phyloP scores from a whole-genome alignment of 92 coral and sea anemone species.

The Ricordea florida region DNA sequence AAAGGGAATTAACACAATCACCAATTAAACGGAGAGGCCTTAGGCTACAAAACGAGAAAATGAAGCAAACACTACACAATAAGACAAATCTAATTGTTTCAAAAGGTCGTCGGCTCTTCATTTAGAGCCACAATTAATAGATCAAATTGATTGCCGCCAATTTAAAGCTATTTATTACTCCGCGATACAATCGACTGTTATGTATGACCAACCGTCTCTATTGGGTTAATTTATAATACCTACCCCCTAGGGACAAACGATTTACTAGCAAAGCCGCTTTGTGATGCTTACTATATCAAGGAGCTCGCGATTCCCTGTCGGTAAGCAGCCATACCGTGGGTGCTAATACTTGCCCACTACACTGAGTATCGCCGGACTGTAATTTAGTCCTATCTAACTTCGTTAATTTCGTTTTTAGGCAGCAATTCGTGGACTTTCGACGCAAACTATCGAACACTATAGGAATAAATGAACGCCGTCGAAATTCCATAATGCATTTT shows the following conservation, averaged over 20 bases:
- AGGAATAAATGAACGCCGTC: conserved; percentile 11
- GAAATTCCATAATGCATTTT: conserved; percentile 26
- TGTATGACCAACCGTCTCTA: conserved; percentile 72
- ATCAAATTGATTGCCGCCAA: conserved; percentile 91
- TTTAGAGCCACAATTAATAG: conserved; percentile 85
- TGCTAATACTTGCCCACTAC: background rate
- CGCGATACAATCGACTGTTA: conserved; percentile 65
- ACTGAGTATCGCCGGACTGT: background rate
- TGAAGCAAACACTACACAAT: conserved; percentile 75
- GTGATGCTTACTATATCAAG: background rate
- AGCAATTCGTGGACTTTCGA: background rate
- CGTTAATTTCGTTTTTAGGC: background rate
- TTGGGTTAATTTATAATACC: conserved; percentile 56
- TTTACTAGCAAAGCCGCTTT: conserved; percentile 28
- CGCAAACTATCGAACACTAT: background rate
- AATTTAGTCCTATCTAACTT: background rate
- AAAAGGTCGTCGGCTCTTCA: conserved; percentile 75
- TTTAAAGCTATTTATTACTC: conserved; percentile 95
- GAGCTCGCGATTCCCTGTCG: background rate
- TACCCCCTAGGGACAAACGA: conserved; percentile 9
- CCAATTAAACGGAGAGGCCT: conserved; percentile 75
- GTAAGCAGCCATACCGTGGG: background rate
- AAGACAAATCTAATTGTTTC: conserved; percentile 78
- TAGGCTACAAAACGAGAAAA: conserved; percentile 61
- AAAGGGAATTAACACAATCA: conserved; percentile 65